Percentiles rank a stretch among this genome's conserved stretches.
Evolutionary conservation across 2,113 vertebrate species (phyloP).

Genomic region (Ranitomeya variabilis): DNA sequence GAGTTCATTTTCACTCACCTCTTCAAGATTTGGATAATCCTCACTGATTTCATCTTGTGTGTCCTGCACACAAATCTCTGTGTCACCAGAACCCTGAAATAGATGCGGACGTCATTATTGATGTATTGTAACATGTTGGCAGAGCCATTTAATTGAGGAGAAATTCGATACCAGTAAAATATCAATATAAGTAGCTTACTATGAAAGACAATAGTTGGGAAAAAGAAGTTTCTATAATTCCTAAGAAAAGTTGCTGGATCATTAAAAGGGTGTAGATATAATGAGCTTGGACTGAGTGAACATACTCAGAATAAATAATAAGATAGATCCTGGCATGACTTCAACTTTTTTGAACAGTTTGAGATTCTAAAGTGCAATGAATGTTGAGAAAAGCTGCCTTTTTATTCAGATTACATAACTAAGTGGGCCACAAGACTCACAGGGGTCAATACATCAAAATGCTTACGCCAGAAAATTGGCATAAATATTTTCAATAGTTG

Average conservation of each 20-base stretch:
- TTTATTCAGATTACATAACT: no score
- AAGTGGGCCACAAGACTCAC: no score
- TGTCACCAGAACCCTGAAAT: slow-evolving; percentile 61
- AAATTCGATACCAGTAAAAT: slow-evolving; percentile 14
- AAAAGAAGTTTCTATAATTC: neutral
- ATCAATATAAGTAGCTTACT: slow-evolving; percentile 20
- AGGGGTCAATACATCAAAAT: no score
- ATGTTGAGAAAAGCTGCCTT: no score
- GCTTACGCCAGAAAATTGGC: no score
- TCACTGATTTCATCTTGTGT: slow-evolving; percentile 65
- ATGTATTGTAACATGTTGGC: neutral
- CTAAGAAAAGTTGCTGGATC: neutral
- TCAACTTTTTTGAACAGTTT: no score
- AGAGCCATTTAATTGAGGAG: neutral
- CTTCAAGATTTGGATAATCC: slow-evolving; percentile 76
- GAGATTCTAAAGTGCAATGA: no score
- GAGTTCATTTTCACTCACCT: slow-evolving; percentile 65
- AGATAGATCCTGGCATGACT: no score
- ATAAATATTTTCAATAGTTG: no score
- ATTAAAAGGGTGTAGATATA: neutral
- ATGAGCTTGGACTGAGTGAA: neutral
- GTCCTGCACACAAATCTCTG: slow-evolving; percentile 69
- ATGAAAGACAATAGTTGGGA: neutral
- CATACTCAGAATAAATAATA: no score
- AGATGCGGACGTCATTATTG: neutral